A percentile compares a stretch with the other conserved stretches of the same genome.
Evolutionary conservation across 2,797 vertebrate genomes (phyloP).

Genomic region (Todus mexicanus): DNA sequence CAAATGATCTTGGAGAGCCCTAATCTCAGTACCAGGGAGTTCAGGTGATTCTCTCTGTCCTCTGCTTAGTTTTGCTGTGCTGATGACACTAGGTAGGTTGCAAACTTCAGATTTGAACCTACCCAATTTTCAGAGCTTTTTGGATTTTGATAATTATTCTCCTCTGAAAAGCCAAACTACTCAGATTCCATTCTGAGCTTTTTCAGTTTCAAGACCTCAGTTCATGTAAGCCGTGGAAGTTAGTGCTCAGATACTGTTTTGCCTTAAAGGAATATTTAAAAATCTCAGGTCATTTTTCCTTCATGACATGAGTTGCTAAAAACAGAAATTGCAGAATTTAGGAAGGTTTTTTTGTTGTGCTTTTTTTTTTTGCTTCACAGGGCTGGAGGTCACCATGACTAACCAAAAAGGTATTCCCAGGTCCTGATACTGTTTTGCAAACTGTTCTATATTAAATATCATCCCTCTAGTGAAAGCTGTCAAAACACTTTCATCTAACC

Average conservation of each 20-base stretch:
- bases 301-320: background rate
- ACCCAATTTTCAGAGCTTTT: background rate
- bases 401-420: constrained; percentile 57
- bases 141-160: background rate
- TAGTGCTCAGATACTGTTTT: background rate
- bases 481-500: constrained; percentile 75
- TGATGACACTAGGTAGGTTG: background rate
- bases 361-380: background rate
- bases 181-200: background rate
- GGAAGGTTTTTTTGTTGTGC: background rate
- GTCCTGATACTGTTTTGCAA: constrained; percentile 59
- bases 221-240: background rate
- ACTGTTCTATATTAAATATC: constrained; percentile 72
- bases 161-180: background rate
- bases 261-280: background rate
- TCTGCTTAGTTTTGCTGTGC: background rate
- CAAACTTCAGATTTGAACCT: background rate
- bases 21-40: fast-evolving
- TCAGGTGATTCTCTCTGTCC: background rate
- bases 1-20: background rate
- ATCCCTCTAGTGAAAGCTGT: constrained; percentile 71
- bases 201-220: background rate
- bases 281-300: background rate
- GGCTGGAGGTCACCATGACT: constrained; percentile 58
- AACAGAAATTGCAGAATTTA: background rate